These are phyloP conservation scores for Heliconius ismenius DNA, from an alignment of 2,888 invertebrate species.

Conservation along the genomic window DNA sequence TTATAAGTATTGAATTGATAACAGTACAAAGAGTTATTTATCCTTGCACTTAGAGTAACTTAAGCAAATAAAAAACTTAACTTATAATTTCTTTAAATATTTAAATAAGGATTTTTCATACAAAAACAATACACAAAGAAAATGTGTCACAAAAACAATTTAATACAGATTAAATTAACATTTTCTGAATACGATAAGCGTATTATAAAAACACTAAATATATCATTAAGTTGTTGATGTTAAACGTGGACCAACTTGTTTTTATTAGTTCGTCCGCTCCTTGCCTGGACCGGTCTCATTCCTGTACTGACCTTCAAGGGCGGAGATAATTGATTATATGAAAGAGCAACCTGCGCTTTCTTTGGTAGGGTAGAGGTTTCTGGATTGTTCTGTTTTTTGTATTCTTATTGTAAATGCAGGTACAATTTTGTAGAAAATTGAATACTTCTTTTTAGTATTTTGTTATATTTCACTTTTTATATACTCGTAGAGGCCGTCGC, in stretches of 20 bases:
- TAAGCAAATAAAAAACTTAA: neutral
- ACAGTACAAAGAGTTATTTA: neutral
- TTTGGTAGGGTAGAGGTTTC: slow-evolving; percentile 18
- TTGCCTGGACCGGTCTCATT: slow-evolving; percentile 33
- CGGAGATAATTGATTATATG: slow-evolving; percentile 35
- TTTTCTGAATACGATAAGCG: neutral
- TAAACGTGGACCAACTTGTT: slow-evolving; percentile 26
- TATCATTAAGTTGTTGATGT: slow-evolving; percentile 10
- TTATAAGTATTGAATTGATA: no score
- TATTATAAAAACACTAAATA: neutral
- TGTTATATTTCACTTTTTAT: no score
- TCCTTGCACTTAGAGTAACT: neutral
- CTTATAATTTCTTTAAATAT: neutral
- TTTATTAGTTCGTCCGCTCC: slow-evolving; percentile 22
- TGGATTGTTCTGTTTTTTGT: neutral
- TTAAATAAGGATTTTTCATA: neutral
- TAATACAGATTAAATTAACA: slow-evolving; percentile 8
- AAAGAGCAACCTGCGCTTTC: slow-evolving; percentile 21
- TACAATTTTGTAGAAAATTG: neutral
- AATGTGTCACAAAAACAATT: neutral
- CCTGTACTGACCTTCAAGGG: slow-evolving; percentile 32
- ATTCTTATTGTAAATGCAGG: neutral
- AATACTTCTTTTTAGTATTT: neutral
- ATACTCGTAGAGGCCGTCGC: no score
- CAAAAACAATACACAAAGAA: neutral